These are phyloP conservation scores for Zosterops hypoxanthus DNA, from an alignment of 2,113 vertebrate species.

Conservation along the genomic window DNA sequence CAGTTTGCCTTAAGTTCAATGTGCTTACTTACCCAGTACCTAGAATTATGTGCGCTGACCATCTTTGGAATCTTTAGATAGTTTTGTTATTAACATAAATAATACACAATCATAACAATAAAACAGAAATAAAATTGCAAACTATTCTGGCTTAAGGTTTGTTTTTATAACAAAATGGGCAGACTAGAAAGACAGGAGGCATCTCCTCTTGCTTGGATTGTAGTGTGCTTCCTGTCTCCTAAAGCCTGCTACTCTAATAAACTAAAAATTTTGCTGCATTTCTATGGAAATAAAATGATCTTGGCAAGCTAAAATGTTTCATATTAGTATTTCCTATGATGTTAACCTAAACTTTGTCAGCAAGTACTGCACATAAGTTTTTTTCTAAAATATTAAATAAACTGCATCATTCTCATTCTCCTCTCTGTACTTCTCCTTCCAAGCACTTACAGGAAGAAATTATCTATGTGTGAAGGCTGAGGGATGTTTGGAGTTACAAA, in stretches of 20 bases:
- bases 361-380: neutral
- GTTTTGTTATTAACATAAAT: neutral
- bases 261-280: slow-evolving; percentile 36
- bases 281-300: slow-evolving; percentile 34
- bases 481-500: neutral
- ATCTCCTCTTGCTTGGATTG: neutral
- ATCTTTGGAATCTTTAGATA: neutral
- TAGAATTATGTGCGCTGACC: neutral
- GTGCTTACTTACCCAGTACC: neutral
- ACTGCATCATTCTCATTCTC: neutral
- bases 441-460: neutral
- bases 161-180: neutral
- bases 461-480: neutral
- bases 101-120: neutral
- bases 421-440: neutral
- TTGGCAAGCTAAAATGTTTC: slow-evolving; percentile 43
- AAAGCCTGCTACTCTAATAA: slow-evolving; percentile 3
- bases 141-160: neutral
- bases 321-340: slow-evolving; percentile 29
- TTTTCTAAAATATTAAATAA: slow-evolving; percentile 29
- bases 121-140: neutral
- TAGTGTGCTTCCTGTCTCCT: neutral
- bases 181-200: neutral
- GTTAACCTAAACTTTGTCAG: neutral
- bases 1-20: neutral